These are phyloP conservation scores for Kobus ellipsiprymnus DNA, from an alignment of 2,113 vertebrate species.

Conservation along the genomic window DNA sequence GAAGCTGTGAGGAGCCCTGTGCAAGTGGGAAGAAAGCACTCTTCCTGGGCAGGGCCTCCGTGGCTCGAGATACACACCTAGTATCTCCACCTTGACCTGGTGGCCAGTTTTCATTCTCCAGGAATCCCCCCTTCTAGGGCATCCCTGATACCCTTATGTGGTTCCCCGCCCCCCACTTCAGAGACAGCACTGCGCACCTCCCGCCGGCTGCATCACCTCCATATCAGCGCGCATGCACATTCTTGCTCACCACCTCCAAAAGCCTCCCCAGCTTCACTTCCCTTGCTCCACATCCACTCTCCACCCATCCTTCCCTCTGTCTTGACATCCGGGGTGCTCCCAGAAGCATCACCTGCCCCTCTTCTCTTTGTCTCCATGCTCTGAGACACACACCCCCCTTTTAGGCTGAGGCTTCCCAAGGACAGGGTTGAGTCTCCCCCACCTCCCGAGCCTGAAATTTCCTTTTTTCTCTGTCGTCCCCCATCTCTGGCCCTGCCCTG, in stretches of 20 bases:
- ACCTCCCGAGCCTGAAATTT: neutral
- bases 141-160: no score
- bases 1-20: neutral
- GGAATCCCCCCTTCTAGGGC: fast-evolving
- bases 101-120: neutral
- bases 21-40: neutral
- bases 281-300: neutral
- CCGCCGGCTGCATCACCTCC: fast-evolving
- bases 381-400: no score
- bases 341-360: neutral
- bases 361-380: neutral
- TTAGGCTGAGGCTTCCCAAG: neutral
- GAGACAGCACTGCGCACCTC: neutral
- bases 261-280: neutral
- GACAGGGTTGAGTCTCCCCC: neutral
- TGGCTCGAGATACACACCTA: neutral
- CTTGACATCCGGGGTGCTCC: neutral
- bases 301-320: neutral
- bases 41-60: fast-evolving
- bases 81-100: neutral
- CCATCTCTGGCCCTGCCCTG: neutral
- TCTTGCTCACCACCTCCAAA: neutral
- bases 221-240: fast-evolving
- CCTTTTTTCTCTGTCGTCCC: neutral
- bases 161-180: neutral